Evolutionary conservation across 2,113 vertebrate genomes (phyloP), one percentile per base, ranked within the genome.

Genomic region (Marmota flaviventris): DNA sequence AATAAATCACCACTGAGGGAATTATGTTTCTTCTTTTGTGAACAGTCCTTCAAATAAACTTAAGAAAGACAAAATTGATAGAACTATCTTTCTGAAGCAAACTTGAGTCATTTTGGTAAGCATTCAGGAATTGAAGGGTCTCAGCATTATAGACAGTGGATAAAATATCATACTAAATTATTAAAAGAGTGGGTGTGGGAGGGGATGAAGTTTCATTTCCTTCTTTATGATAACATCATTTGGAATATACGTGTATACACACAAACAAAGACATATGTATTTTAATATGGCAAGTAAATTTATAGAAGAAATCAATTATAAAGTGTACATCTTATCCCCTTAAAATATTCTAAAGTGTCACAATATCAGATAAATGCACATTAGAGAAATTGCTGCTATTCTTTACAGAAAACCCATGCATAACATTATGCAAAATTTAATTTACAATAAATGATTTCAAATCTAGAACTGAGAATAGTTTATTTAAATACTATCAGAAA

Each of bases 351-450:
- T 97, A 97, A 98, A 94, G 76, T 96, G 97, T 98, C 95, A 97
- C 88, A 96, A 92, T 92, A 96, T 87, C 93, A 98, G 92, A 95
- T 85, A 98, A 98, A 97, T 12, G 10, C 77, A 92, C 87, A 91
- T 91, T 89, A 77, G 95, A 97, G 97, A 97, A 98, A 98, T 96
- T 82, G 48, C 32, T 97, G 95, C 91, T 97, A 85, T 98, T 98
- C 95, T 98, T 98, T 94, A 89, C 91, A 93, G 96, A 98, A 98
- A 98, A 97, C 96, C 88, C 94, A 98, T 98, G 95, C 98, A 98
- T 98, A 98, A 97, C 39, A 98, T 97, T 98, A 98, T 90, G 82
- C 48, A 98, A 98, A 98, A 99, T 98, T 98, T 98, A 98, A 98
- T 98, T 98, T 97, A 97, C 97, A 96, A 98, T 98, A 98, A 98